A percentile compares a stretch with the other conserved stretches of the same genome.
Evolutionary conservation across 2,113 vertebrate species (phyloP).

Genomic region (Nerophis ophidion): DNA sequence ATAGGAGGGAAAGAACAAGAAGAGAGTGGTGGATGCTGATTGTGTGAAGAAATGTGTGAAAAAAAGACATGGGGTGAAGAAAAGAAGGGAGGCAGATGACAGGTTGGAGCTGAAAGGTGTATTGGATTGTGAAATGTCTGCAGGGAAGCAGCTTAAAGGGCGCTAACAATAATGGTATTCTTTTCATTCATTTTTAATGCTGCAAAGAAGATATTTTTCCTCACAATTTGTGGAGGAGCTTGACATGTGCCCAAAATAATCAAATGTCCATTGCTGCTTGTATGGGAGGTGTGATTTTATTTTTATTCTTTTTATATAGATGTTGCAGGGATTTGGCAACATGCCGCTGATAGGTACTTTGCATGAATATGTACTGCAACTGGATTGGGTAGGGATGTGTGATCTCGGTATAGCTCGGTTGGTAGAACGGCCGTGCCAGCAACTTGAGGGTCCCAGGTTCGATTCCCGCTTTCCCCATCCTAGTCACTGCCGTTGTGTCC

Average conservation of each 20-base stretch:
- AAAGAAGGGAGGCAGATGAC: constrained; percentile 8
- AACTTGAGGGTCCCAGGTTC: no score
- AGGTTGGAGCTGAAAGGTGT: constrained; percentile 12
- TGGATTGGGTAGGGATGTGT: no score
- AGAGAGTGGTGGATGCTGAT: constrained; percentile 11
- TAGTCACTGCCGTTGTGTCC: no score
- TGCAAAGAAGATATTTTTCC: background rate
- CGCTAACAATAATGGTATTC: constrained; percentile 31
- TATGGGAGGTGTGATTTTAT: background rate
- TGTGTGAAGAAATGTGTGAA: constrained; percentile 43
- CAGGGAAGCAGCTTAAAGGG: constrained; percentile 25
- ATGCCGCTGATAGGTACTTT: no score
- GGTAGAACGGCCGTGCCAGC: no score
- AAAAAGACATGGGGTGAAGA: constrained; percentile 9
- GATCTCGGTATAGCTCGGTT: no score
- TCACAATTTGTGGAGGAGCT: background rate
- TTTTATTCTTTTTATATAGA: constrained; percentile 4
- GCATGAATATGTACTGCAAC: no score
- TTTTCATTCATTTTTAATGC: constrained; percentile 16
- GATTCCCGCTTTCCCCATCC: no score
- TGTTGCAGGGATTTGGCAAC: no score
- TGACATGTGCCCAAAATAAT: background rate
- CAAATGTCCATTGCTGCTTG: background rate
- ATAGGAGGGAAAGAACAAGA: constrained; percentile 27
- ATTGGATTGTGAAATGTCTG: constrained; percentile 19